Evolutionary conservation across 2,113 vertebrate species (phyloP), one percentile per base, ranked within the genome.

Genomic region (Aramus guarauna): DNA sequence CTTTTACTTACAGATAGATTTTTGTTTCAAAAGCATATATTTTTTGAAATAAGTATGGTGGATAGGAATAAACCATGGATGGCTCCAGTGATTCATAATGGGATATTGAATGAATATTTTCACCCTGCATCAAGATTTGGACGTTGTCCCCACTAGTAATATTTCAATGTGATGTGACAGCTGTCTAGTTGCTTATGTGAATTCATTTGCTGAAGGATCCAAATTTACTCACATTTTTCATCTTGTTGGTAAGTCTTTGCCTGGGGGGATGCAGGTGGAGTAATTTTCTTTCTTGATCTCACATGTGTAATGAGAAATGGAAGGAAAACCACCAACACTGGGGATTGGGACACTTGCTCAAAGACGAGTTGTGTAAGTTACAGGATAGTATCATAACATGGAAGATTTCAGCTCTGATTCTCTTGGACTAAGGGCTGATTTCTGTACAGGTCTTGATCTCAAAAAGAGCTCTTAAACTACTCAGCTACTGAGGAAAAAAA

Each of bases 241-340:
- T 59, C 17, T 56, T 12, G 20, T 36, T 43, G 7, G 5, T 50
- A 14, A 15, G 8, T 43, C 45, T 73, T 64, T 74, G 23, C 12
- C 16, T 2, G 4, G 29, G 12, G 12, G 12, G 1, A 3, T 53
- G 9, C 24, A 63, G 37, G 7, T 12, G 12, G 16, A 73, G 5
- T 26, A 11, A 36, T 78, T 90, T 76, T 80, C 11, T 52, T 69
- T 47, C 34, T 34, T 76, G 21, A 43, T 92, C 58, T 91, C 55
- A 30, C 10, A 13, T 20, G 12, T 13, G 6, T 56, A 45, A 37
- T 48, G 37, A 79, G 34, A 77, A 88, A 68, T 13, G 13, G 47
- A 82, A 82, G 13, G 47, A 82, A 82, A 53, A 21, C 12, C 26
- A 22, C 47, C 8, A 36, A 36, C 19, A 27, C 12, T 17, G 18